Percentiles rank a stretch among this genome's conserved stretches.
Conservation (phyloP, 2,797 vertebrate species). For the Spondyliosoma cantharus region DNA sequence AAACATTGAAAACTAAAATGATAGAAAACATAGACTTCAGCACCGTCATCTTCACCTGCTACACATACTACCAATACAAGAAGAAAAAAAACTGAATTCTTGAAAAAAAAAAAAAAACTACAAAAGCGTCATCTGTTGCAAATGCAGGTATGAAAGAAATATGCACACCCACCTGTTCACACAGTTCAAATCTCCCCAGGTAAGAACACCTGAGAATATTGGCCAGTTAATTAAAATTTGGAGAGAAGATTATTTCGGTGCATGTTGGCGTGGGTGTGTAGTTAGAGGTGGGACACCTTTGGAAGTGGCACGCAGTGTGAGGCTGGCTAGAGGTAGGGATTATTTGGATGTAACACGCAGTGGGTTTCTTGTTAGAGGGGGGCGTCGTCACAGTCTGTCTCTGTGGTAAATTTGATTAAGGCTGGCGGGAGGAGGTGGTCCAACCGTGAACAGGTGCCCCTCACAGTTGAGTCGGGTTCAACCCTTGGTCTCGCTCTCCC, state of each 20-base stretch:
- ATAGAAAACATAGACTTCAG: no score
- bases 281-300: slow-evolving; percentile 73
- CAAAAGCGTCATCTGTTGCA: no score
- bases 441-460: slow-evolving; percentile 85
- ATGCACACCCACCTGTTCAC: not conserved
- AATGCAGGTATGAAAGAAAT: no score
- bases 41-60: no score
- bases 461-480: slow-evolving; percentile 80
- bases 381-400: slow-evolving; percentile 77
- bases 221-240: slow-evolving; percentile 62
- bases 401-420: slow-evolving; percentile 85
- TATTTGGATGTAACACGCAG: slow-evolving; percentile 80
- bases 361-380: slow-evolving; percentile 80
- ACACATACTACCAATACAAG: no score
- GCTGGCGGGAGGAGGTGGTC: slow-evolving; percentile 80
- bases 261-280: slow-evolving; percentile 54
- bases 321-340: slow-evolving; percentile 73
- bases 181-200: slow-evolving; percentile 30
- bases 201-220: not conserved
- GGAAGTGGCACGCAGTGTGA: slow-evolving; percentile 61
- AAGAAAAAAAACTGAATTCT: no score
- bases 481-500: slow-evolving; percentile 65
- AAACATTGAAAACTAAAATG: no score
- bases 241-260: slow-evolving; percentile 54
- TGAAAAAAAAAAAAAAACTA: no score